Evolutionary conservation across 2,797 vertebrate genomes (phyloP).

Genomic region (Taeniopygia guttata): DNA sequence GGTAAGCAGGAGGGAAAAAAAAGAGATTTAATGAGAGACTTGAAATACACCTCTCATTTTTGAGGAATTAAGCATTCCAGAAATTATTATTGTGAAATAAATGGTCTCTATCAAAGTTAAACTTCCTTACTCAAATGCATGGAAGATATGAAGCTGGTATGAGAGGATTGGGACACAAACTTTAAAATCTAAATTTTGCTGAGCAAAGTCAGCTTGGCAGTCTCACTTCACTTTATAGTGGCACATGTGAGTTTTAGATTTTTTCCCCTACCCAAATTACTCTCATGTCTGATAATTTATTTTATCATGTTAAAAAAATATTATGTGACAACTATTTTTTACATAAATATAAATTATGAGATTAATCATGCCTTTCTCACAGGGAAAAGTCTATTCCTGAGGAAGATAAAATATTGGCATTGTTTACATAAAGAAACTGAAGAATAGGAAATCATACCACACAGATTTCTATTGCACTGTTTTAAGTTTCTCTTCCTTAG

Average conservation of each 20-base stretch:
- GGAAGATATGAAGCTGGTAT: background rate
- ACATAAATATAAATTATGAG: background rate
- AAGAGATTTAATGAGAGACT: background rate
- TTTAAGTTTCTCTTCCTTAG: background rate
- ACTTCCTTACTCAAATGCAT: background rate
- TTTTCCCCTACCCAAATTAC: background rate
- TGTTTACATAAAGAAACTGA: background rate
- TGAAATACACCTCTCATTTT: background rate
- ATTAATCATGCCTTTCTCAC: background rate
- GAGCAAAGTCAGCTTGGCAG: background rate
- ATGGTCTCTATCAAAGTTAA: background rate
- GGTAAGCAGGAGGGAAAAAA: background rate
- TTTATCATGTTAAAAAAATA: background rate
- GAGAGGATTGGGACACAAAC: background rate
- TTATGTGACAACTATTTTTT: background rate
- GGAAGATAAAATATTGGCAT: background rate
- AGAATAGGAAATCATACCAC: background rate
- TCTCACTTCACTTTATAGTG: background rate
- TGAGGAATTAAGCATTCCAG: background rate
- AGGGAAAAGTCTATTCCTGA: background rate
- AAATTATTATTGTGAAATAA: background rate
- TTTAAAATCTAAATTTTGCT: background rate
- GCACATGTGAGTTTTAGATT: background rate
- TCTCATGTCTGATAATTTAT: background rate
- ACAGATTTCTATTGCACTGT: background rate